Base-by-base conservation (phyloP, 2,113 vertebrate species). In the Eublepharis macularius region DNA sequence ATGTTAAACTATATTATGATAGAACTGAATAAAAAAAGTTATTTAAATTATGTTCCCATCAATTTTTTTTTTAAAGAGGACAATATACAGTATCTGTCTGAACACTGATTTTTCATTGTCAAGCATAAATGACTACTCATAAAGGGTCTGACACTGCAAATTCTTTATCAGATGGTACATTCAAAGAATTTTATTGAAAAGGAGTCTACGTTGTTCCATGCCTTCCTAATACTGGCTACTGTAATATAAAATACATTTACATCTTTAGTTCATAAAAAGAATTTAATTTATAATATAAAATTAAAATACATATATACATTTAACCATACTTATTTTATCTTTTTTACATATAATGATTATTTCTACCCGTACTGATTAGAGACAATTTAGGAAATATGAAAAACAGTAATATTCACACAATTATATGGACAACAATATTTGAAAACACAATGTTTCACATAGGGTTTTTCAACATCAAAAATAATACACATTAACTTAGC, bases 1-100 rank as follows among this genome's bases (percentile, higher is more conserved):
- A 92, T 86, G 24, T 93, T 93, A 94, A 73, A 88, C 36, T 76
- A 11, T 32, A 36, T 24, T 85, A 39, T 29, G 0, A 41, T 51
- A 21, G 73, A 73, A 86, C 9, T 76, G 0, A 66, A 75, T 32
- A 43, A 2, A 74, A 76, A 65, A 68, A 4, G 12, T 74, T 70
- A 84, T 78, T 74, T 81, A 17, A 60, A 41, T 51, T 76, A 80
- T 14, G 76, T 51, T 88, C 32, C 43, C 32, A 21, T n/a, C 86
- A 10, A 36, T 16, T 14, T 78, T 47, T 51, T 90, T 16, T 91
- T 86, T 80, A 77, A 49, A 60, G 32, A 86, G 14, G 32, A 45
- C 72, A 65, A 60, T 14, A 81, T 19, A 77, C 73, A 77, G 0
- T 4, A 57, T 0, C 9, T 89, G 13, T 2, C 1, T 63, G 68